phyloP scores from a whole-genome alignment of 30 jellyfish, hydroid and myxozoan species.

The Aurelia aurita complex sp. Pacific region DNA sequence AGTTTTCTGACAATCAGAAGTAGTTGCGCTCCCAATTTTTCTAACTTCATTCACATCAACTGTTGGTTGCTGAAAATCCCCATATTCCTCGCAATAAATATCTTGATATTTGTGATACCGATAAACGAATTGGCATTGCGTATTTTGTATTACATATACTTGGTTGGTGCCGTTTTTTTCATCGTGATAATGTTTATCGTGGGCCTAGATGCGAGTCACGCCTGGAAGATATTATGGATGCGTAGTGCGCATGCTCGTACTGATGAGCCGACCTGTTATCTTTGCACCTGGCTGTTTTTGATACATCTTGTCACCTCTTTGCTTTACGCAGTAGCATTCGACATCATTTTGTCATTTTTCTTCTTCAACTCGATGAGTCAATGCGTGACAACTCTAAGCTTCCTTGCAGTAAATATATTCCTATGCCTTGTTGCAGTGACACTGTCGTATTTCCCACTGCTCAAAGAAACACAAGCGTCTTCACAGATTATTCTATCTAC shows the following conservation, averaged over 20 bases:
- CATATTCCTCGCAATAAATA: constrained; percentile 55
- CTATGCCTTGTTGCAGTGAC: constrained; percentile 78
- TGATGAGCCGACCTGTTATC: constrained; percentile 90
- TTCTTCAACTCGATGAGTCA: constrained; percentile 77
- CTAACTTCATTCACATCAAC: constrained; percentile 54
- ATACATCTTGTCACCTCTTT: constrained; percentile 84
- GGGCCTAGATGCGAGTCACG: constrained; percentile 77
- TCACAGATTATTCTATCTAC: constrained; percentile 82
- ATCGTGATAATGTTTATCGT: constrained; percentile 56
- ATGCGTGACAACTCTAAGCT: constrained; percentile 71
- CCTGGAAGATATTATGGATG: constrained; percentile 87
- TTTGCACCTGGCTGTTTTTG: constrained; percentile 96
- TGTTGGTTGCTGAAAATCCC: constrained; percentile 80
- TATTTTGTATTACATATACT: constrained; percentile 56
- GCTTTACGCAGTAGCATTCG: constrained; percentile 86
- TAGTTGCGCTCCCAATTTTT: constrained; percentile 51
- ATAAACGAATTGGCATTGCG: constrained; percentile 43
- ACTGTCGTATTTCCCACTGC: constrained; percentile 66
- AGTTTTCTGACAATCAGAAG: constrained; percentile 39
- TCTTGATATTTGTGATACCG: constrained; percentile 70
- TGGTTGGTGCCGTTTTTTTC: constrained; percentile 56
- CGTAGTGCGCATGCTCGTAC: constrained; percentile 72
- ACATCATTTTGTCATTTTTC: constrained; percentile 81
- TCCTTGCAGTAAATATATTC: constrained; percentile 58
- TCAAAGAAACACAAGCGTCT: constrained; percentile 71